phyloP scores from a whole-genome alignment of 1,140 invertebrate species.

The Drosophila pectinifera region DNA sequence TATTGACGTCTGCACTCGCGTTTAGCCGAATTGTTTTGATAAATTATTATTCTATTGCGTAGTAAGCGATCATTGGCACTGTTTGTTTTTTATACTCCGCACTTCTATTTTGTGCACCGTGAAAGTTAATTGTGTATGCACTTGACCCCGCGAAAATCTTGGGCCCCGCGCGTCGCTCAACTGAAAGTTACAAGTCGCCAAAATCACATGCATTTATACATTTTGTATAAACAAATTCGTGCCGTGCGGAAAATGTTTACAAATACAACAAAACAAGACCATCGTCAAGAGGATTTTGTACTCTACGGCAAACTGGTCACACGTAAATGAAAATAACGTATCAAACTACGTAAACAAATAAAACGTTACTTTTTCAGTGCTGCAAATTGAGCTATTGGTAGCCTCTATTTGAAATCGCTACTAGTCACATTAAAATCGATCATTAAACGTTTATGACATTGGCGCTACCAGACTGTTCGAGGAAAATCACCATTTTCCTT shows the following conservation, averaged over 20 bases:
- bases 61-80: conserved; percentile 41
- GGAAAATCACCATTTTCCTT: too few relatives aligned
- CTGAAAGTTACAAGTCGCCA: conserved; percentile 39
- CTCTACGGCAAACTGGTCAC: neutral
- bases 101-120: conserved; percentile 18
- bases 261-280: conserved; percentile 21
- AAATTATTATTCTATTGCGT: conserved; percentile 42
- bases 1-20: conserved; percentile 1
- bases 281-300: neutral
- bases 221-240: conserved; percentile 24
- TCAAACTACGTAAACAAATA: too few relatives aligned
- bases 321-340: neutral
- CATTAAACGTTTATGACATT: too few relatives aligned
- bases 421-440: too few relatives aligned
- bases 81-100: conserved; percentile 29
- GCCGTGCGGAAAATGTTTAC: conserved; percentile 42
- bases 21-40: conserved; percentile 17
- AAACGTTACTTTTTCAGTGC: too few relatives aligned
- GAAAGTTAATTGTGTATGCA: conserved; percentile 6
- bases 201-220: conserved; percentile 44
- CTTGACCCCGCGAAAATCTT: conserved; percentile 19
- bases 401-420: too few relatives aligned
- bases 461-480: neutral
- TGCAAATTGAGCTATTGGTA: neutral
- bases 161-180: conserved; percentile 13